Evolutionary conservation across 1,140 invertebrate genomes (phyloP), one percentile per base, ranked within the genome.

Genomic region (Anagrus nilaparvatae): DNA sequence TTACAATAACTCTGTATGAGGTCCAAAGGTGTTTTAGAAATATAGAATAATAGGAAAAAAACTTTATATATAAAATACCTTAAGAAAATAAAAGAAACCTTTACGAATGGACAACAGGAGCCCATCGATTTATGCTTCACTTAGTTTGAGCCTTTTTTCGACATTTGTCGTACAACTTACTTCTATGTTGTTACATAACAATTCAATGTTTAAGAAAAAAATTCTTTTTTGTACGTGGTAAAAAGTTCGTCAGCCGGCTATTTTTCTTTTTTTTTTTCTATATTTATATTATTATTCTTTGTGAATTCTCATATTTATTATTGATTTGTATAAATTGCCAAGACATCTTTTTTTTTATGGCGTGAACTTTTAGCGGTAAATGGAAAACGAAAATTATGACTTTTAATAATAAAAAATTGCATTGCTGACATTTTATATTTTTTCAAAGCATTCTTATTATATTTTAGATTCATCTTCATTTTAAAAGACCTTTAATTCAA

Each of bases 121-220:
- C 54, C 47, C 54, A 52, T 62, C 58, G 57, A 61, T 62, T 65
- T 48, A 65, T 59, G 64, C 58, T 61, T 62, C 63, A 63, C 60
- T 65, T 65, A 63, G 54, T 64, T 58, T 56, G 57, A 67, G 58
- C 58, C 60, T 53, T 48, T 45, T 46, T 46, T 49, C 57, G 63
- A 64, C 60, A 61, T 65, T 65, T 65, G 61, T 65, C 61, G 61
- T 65, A 63, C 63, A 63, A 65, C 61, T 65, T 55, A 63, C 58
- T 65, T 47, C 43, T 41, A 60, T 60, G 53, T 61, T 63, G 60
- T 65, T 67, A 64, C 61, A 63, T 52, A 63, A 67, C 61, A 62
- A 63, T 55, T 42, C 25, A 36, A 43, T 46, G 54, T 58, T 56
- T 50, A 47, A 47, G 49, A 36, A 25, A 37, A 44, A 49, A 42